phyloP scores from a whole-genome alignment of 2,888 invertebrate genomes.

The Idaea biselata region DNA sequence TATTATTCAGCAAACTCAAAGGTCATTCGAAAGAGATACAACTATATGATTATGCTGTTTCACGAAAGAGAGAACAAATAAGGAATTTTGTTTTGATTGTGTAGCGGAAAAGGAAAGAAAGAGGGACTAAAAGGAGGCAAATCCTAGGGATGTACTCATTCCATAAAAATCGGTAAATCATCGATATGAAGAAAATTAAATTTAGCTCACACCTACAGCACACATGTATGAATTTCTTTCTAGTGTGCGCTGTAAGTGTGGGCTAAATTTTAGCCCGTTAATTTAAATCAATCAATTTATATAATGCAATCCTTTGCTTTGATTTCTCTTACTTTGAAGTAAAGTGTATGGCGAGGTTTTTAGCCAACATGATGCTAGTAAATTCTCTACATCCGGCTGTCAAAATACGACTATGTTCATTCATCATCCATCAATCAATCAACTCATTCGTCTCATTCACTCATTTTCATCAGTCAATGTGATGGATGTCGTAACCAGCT shows the following conservation, averaged over 20 bases:
- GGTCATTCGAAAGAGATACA: constrained; percentile 62
- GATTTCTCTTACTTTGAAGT: no score
- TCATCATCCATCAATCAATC: neutral
- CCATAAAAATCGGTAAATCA: constrained; percentile 12
- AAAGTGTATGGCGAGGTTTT: neutral
- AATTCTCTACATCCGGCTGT: neutral
- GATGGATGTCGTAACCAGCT: constrained; percentile 60
- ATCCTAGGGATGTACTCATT: constrained; percentile 4
- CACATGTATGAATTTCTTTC: no score
- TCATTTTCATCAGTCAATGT: neutral
- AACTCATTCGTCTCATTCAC: neutral
- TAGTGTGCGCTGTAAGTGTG: no score
- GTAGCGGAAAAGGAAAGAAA: constrained; percentile 41
- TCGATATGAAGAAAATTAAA: neutral
- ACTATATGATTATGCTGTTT: constrained; percentile 12
- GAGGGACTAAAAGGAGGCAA: constrained; percentile 9
- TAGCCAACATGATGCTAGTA: neutral
- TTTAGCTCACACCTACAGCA: no score
- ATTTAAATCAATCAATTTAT: no score
- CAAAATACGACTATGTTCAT: neutral
- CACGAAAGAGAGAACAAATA: constrained; percentile 42
- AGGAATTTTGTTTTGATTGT: constrained; percentile 11
- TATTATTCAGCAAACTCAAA: constrained; percentile 74
- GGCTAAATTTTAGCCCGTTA: no score
- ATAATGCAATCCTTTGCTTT: no score